Evolutionary conservation across 2,797 vertebrate genomes (phyloP), one percentile per base, ranked within the genome.

Genomic region (Hirundo rustica): DNA sequence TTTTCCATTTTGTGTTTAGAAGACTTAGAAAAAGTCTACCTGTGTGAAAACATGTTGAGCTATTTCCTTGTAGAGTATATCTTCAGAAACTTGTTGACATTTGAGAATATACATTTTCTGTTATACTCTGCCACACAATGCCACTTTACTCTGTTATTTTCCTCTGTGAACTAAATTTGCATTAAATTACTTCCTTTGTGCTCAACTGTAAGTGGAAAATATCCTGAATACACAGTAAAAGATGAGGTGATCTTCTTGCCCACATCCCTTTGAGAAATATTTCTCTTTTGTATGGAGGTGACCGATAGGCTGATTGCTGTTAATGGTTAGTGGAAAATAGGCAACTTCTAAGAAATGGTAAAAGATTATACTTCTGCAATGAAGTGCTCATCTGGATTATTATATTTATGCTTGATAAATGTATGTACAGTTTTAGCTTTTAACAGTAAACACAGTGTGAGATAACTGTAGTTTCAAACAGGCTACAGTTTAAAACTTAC

Each of bases 61-160:
- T 82, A 4, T 67, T 93, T 92, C 40, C 38, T 44, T 90, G 25
- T 65, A 82, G 53, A 67, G 42, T 58, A 15, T 71, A 44, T 76
- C 85, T 95, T 90, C 36, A 76, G 58, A 80, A 95, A 94, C 70
- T 92, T 85, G 32, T 70, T 70, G 53, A 54, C 88, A 92, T 95
- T 72, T 72, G 68, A 94, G 80, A 93, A 92, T 75, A 79, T 19
- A 7, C 19, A 11, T 55, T 79, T 92, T 89, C 42, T 94, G 22
- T 79, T 82, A 32, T 3, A 8, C 34, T 66, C 29, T 90, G 70
- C 71, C 50, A 71, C 27, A 5, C 50, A 66, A 53, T 12, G 5
- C 34, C 60, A 1, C 71, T 85, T 93, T 76, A 71, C 48, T 81
- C 34, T 70, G 27, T 60, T 89, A 54, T 91, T 92, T 95, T 92